Percentiles rank a stretch among this genome's conserved stretches.
phyloP scores from a whole-genome alignment of 2,888 invertebrate genomes.

The Auanema freiburgensis region DNA sequence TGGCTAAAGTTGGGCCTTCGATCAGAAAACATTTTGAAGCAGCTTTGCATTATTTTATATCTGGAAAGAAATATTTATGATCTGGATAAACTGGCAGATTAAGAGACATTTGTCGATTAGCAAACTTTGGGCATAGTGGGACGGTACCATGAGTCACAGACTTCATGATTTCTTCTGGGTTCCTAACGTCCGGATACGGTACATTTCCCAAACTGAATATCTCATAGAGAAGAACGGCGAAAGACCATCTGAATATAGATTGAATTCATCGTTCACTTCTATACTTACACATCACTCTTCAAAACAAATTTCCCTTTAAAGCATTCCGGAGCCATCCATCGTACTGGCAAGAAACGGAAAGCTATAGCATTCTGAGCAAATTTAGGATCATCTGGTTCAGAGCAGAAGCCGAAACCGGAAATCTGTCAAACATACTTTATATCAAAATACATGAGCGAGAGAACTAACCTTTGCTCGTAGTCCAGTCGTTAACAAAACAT shows the following conservation, averaged over 20 bases:
- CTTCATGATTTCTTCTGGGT: conserved; percentile 43
- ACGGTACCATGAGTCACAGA: conserved; percentile 36
- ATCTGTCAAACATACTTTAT: conserved; percentile 19
- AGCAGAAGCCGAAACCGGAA: conserved; percentile 50
- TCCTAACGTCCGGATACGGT: conserved; percentile 39
- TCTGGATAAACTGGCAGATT: not conserved
- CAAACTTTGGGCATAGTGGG: conserved; percentile 41
- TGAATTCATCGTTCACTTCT: not conserved
- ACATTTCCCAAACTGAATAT: conserved; percentile 45
- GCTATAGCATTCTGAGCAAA: conserved; percentile 34
- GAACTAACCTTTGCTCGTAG: conserved; percentile 34
- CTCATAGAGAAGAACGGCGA: conserved; percentile 45
- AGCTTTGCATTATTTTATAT: conserved; percentile 44
- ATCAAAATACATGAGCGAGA: not conserved
- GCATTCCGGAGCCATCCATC: conserved; percentile 51
- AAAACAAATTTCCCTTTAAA: conserved; percentile 42
- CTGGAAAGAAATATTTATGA: conserved; percentile 25
- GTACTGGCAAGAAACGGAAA: conserved; percentile 37
- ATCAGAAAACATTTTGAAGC: conserved; percentile 38
- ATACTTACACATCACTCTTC: conserved; percentile 33
- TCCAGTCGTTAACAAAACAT: conserved; percentile 48
- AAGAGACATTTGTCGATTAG: conserved; percentile 43
- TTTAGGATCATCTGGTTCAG: conserved; percentile 38
- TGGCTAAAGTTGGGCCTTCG: conserved; percentile 41
- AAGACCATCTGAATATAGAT: conserved; percentile 43